Base-by-base conservation (phyloP, 35 echinoderm and acorn worm species). In the Ophioderma brevispina region DNA sequence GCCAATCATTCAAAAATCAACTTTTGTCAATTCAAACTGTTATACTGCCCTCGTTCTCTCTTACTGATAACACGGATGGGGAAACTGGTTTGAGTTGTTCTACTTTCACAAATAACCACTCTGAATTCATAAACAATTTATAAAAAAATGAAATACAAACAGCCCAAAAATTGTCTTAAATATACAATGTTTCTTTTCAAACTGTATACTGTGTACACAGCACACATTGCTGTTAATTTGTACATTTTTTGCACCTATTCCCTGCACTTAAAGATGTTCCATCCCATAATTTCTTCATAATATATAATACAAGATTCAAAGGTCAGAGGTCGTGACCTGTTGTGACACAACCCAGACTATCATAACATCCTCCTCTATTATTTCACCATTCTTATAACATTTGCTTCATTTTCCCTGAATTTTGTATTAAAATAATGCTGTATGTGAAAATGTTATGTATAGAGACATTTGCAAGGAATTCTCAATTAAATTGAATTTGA, bases 241-340 rank as follows among this genome's bases (percentile, higher is more conserved):
- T 70, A 70, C 59, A 70, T 70, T 18, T 70, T 70, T 70, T 70
- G 59, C 59, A 70, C 59, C 59, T 25, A 25, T 70, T 70, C 59
- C 59, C 59, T 70, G 59, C 23, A 70, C 59, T 70, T 70, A 70
- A 70, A 70, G 10, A 70, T 70, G 41, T 46, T 70, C 59, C 59
- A 25, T 70, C 28, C 59, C 59, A 70, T 70, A 30, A 46, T 8
- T 70, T 70, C 28, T 25, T 70, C 59, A 70, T 70, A 70, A 25
- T 30, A 70, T 70, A 70, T 70, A 70, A 70, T 70, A 70, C 59
- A 70, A 70, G 59, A 21, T 52, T 21, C 21, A 8, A 52, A 70
- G 59, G 59, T 70, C 59, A 70, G n/a, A 70, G 15, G 59, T 70
- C 28, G n/a, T 70, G 59, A 70, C 59, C 59, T 70, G 15, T 30